These are phyloP conservation scores for Pangasius mekongensis DNA, from an alignment of 2,797 vertebrate genomes.

Conservation along the genomic window DNA sequence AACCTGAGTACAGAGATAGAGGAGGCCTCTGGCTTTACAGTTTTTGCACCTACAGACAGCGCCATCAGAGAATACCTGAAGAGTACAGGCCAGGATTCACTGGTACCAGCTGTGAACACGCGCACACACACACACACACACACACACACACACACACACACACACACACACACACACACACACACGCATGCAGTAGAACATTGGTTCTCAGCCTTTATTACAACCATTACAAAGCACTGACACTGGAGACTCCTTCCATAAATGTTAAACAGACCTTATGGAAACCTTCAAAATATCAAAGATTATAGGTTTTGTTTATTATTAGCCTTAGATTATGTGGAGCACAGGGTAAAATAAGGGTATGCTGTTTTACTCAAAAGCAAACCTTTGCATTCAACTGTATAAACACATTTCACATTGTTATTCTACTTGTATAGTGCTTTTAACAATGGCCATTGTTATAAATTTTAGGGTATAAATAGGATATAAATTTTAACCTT, in stretches of 20 bases:
- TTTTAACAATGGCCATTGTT: too few species aligned
- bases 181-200: not conserved
- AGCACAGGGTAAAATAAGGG: too few species aligned
- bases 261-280: not conserved
- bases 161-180: not conserved
- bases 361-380: not conserved
- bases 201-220: too few species aligned
- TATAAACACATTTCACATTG: not conserved
- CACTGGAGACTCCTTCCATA: not conserved
- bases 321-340: too few species aligned
- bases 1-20: conserved; percentile 80
- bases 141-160: not conserved
- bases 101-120: conserved; percentile 73
- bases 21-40: conserved; percentile 75
- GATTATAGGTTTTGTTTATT: not conserved
- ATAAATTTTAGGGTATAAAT: too few species aligned
- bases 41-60: conserved; percentile 85
- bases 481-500: too few species aligned
- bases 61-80: conserved; percentile 81
- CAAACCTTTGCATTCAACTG: not conserved
- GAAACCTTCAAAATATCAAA: not conserved
- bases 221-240: too few species aligned
- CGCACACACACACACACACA: not conserved
- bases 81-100: conserved; percentile 66
- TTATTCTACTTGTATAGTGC: too few species aligned